These are phyloP conservation scores for Eupithecia subumbrata DNA, from an alignment of 2,888 invertebrate genomes.

Conservation along the genomic window DNA sequence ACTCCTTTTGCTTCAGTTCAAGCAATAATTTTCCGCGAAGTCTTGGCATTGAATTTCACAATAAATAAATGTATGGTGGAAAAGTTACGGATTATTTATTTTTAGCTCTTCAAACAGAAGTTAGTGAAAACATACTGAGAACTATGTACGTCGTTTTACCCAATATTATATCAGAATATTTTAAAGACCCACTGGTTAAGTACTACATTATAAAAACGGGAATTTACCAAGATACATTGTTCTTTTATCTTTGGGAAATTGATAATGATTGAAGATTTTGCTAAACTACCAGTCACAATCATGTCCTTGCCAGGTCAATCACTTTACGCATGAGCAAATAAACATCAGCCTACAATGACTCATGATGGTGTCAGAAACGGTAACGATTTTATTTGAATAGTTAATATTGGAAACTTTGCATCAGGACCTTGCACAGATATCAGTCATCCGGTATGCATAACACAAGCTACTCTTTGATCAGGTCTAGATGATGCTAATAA, in stretches of 20 bases:
- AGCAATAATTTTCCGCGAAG: not conserved
- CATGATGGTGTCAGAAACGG: not conserved
- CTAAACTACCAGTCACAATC: not conserved
- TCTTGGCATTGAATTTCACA: slow-evolving; percentile 5
- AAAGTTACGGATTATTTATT: not conserved
- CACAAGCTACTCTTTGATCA: not conserved
- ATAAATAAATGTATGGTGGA: not conserved
- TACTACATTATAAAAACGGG: not conserved
- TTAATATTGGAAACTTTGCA: not conserved
- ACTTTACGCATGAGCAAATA: slow-evolving; percentile 26
- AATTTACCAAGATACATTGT: not conserved
- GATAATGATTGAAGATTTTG: not conserved
- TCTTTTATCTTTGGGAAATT: not conserved
- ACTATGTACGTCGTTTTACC: not conserved
- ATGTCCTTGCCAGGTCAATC: slow-evolving; percentile 26
- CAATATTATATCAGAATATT: not conserved
- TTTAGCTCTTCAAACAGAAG: not conserved
- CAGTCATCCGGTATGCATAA: not conserved
- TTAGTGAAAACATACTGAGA: not conserved
- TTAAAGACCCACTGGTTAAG: not conserved
- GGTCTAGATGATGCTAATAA: not conserved
- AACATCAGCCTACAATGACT: slow-evolving; percentile 9
- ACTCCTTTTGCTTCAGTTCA: not conserved
- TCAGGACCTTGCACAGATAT: not conserved
- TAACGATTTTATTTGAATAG: not conserved